These are phyloP conservation scores for Hippocampus mohnikei DNA, from an alignment of 2,113 vertebrate genomes.

Conservation along the genomic window DNA sequence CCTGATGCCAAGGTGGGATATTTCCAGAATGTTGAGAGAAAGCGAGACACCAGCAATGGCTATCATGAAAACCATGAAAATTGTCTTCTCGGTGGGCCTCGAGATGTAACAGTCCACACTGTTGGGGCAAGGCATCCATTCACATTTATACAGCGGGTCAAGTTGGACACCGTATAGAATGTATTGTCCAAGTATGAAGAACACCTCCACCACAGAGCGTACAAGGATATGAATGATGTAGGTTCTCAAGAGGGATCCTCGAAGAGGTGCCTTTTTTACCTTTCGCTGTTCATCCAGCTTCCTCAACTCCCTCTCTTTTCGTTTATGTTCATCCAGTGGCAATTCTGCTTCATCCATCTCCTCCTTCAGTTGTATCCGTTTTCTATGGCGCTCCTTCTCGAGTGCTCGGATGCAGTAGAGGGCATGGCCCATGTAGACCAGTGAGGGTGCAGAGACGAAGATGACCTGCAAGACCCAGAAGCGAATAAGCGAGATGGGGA, in stretches of 20 bases:
- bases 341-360: conserved; percentile 79
- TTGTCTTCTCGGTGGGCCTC: conserved; percentile 91
- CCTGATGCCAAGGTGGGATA: conserved; percentile 83
- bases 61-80: conserved; percentile 96
- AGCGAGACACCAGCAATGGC: conserved; percentile 85
- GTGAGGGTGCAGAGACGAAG: conserved; percentile 90
- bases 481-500: conserved; percentile 90
- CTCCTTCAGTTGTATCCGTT: conserved; percentile 75
- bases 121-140: conserved; percentile 86
- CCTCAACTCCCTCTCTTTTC: conserved; percentile 80
- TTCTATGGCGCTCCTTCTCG: conserved; percentile 84
- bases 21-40: conserved; percentile 87
- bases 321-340: conserved; percentile 76
- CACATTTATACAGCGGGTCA: conserved; percentile 85
- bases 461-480: conserved; percentile 95
- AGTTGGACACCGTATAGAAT: conserved; percentile 86
- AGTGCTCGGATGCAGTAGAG: conserved; percentile 83
- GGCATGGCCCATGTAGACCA: conserved; percentile 91
- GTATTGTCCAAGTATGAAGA: conserved; percentile 90
- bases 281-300: conserved; percentile 85
- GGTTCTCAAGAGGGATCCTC: conserved; percentile 85
- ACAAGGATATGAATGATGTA: conserved; percentile 91
- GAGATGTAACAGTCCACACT: conserved; percentile 94
- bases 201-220: conserved; percentile 85
- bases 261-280: conserved; percentile 85